Base-by-base conservation (phyloP, 2,797 vertebrate species). In the Setipinna tenuifilis region DNA sequence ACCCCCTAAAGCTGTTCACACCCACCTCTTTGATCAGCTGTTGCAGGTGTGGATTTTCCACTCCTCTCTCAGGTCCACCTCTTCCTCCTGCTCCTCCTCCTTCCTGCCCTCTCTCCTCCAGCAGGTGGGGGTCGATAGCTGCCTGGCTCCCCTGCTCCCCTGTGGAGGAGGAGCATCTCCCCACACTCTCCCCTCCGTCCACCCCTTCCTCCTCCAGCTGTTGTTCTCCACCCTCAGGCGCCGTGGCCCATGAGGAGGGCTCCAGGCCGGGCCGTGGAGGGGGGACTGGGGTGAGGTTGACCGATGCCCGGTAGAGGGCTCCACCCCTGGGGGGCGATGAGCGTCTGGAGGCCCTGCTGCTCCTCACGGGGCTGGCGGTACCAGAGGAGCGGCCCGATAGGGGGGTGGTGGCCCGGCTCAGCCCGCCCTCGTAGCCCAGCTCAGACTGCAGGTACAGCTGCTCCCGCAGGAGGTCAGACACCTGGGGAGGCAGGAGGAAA, bases 11-110 rank as follows among this genome's bases (percentile, higher is more conserved):
- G 5, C 44, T 35, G 21, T 83, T 54, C 35, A 35, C n/a, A 21
- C 80, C 93, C 90, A 99, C 98, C 97, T 99, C 97, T 87, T 93
- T 94, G 86, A 99, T 97, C 86, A 99, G 95, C 92, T 97, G 96
- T 81, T 98, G 96, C 83, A 97, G 88, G 82, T 96, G 95, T 84
- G 96, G 94, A 78, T 95, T 95, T 35, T 96, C 96, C 48, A 83
- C 58, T 84, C 92, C 88, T 0, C 89, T 88, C 91, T 85, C 86
- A 85, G 65, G 82, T 35, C 44, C 65, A 28, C 44, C n/a, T 68
- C 62, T 25, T 50, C 83, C 81, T 62, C 65, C 59, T 57, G 5
- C 68, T 16, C 10, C 58, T 59, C 75, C 62, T 5, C 81, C 44
- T 59, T 94, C 94, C 81, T 92, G 94, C 41, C 83, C n/a, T 71